Conservation (phyloP, 2,113 vertebrate genomes). For the Chaetura pelagica region DNA sequence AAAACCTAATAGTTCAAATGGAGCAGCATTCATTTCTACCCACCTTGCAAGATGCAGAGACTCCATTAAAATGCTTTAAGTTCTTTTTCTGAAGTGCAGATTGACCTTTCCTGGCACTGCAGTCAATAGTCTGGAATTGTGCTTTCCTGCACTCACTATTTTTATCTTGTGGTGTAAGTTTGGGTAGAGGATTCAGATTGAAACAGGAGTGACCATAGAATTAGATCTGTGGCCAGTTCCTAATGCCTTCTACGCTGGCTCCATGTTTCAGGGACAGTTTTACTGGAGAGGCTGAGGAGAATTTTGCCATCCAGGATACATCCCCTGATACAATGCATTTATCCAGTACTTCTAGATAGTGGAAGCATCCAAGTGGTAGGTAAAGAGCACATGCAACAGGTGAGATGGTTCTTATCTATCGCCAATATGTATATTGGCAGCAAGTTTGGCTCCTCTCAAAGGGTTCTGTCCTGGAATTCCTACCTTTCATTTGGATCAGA, state of each 20-base stretch:
- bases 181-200: not conserved
- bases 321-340: not conserved
- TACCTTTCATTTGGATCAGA: not conserved
- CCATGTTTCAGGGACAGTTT: not conserved
- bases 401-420: not conserved
- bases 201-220: not conserved
- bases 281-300: not conserved
- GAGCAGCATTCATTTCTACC: not conserved
- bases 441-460: not conserved
- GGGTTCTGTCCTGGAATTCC: not conserved
- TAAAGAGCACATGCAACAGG: accelerated
- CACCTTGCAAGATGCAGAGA: not conserved
- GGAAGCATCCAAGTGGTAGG: not conserved
- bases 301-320: not conserved
- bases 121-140: not conserved
- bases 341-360: not conserved
- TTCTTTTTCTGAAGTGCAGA: not conserved
- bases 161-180: not conserved
- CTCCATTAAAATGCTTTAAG: not conserved
- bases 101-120: not conserved
- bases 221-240: not conserved
- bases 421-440: accelerated
- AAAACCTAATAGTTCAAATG: not conserved
- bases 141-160: not conserved
- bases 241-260: not conserved